Evolutionary conservation across 2,797 vertebrate genomes (phyloP), one percentile per base, ranked within the genome.

Genomic region (Enteromius treurensis): DNA sequence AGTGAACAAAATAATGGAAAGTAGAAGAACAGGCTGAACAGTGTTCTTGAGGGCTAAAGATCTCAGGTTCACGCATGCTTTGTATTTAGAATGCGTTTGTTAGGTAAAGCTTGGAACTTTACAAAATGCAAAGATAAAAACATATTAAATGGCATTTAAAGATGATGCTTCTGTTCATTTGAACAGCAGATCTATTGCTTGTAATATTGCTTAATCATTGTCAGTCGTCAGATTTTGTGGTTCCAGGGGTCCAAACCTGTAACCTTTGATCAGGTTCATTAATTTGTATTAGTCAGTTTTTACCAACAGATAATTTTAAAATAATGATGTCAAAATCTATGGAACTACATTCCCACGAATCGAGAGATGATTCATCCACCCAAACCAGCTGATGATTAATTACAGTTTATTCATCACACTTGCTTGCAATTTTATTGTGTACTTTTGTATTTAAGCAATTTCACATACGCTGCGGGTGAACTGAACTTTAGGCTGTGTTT

Each of bases 371-470:
- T 77, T 89, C 83, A 87, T 76, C 53, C 15, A 0, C 75, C 26
- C 91, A 89, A 91, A 89, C 89, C 91, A 92, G 85, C 85, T 92
- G 91, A 92, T 92, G 89, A 84, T 14, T 58, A 60, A 76, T 86
- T 81, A 87, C 87, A 84, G 91, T 85, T 81, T 84, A 88, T 91
- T 89, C 77, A 90, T 92, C 88, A 49, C 88, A 87, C 90, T 84
- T 45, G 60, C 77, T 83, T 68, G 53, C 64, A 17, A 47, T 47
- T 11, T 13, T 34, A 32, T 49, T 21, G 47, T 34, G 17, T 42
- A 11, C 5, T 77, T 77, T 62, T 62, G 23, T 37, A 77, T 77
- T 26, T 37, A 37, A 37, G 32, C 64, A 37, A 2, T 67, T 11
- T 21, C 17, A 34, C 32, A 4, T 4, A 15, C 3, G 8, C 15